Base-by-base conservation (phyloP, 2,888 invertebrate genomes). In the Ichneumoninae sp. region DNA sequence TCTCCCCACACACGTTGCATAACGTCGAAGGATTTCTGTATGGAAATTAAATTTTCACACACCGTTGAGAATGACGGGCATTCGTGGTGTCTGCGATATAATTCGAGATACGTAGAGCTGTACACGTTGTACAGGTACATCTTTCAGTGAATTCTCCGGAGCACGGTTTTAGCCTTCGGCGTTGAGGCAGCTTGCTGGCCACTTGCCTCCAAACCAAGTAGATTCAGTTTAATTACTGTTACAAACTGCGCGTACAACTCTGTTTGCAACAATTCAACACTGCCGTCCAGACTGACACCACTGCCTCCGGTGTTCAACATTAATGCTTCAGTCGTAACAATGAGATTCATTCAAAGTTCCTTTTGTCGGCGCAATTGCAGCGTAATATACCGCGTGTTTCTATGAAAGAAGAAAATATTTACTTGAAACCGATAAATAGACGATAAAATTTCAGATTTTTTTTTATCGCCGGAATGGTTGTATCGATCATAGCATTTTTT, bases 201-300 rank as follows among this genome's bases (percentile, higher is more conserved):
- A 87, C 83, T 85, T 85, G 68, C 57, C 81, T 86, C 74, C 81
- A 85, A 87, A 87, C 83, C 83, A 73, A 81, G 83, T 86, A 82
- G 86, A 85, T 83, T 83, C 83, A 83, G 85, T 86, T 86, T 86
- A 87, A 86, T 85, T 87, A 83, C 83, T 83, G 85, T 83, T 81
- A 79, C 85, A 86, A 86, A 86, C 87, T 85, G 57, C 66, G 54
- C 73, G 60, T 71, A 75, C 75, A 78, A 63, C 69, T 74, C 79
- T 85, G 81, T 77, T 83, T 75, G 70, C 69, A 79, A 70, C 84
- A 85, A 78, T 82, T 81, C 77, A 30, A 85, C 81, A 40, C 81
- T 81, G 81, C 77, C 80, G 73, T 74, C 66, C 73, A 54, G 74
- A 63, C 84, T 70, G 74, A 65, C 54, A 65, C 57, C 47, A 60